phyloP scores from a whole-genome alignment of 1,140 invertebrate species.

The Caenorhabditis briggsae region DNA sequence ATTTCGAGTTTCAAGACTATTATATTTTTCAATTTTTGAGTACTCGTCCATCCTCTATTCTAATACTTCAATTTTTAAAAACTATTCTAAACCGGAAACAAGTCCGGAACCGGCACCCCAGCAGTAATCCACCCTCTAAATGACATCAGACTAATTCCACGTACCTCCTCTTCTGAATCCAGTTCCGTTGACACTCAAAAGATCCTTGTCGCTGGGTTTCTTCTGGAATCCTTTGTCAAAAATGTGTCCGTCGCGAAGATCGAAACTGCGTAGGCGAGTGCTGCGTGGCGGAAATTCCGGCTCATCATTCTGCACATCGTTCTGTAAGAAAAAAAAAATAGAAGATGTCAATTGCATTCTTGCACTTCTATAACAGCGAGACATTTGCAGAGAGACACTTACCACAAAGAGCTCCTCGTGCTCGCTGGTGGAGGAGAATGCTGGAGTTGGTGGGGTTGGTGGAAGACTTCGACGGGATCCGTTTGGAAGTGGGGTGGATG shows the following conservation, averaged over 20 bases:
- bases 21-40: not conserved
- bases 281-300: not conserved
- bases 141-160: slow-evolving; percentile 15
- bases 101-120: not conserved
- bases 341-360: slow-evolving; percentile 23
- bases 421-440: slow-evolving; percentile 39
- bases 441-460: slow-evolving; percentile 34
- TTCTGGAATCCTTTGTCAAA: slow-evolving; percentile 51
- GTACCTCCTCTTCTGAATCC: slow-evolving; percentile 43
- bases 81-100: not conserved
- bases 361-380: slow-evolving; percentile 18
- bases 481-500: slow-evolving; percentile 17
- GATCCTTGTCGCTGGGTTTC: slow-evolving; percentile 29
- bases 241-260: slow-evolving; percentile 48
- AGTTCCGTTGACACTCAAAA: slow-evolving; percentile 11
- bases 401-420: slow-evolving; percentile 53
- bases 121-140: not conserved
- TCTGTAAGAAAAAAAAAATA: not conserved
- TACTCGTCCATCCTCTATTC: not conserved
- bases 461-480: slow-evolving; percentile 43
- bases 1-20: not conserved
- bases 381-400: not conserved
- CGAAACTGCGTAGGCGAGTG: slow-evolving; percentile 42
- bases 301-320: slow-evolving; percentile 39
- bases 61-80: not conserved